Percentiles rank a stretch among this genome's conserved stretches.
phyloP scores from a whole-genome alignment of 2,888 invertebrate genomes.

The Scaptomyza cyrtandrae region DNA sequence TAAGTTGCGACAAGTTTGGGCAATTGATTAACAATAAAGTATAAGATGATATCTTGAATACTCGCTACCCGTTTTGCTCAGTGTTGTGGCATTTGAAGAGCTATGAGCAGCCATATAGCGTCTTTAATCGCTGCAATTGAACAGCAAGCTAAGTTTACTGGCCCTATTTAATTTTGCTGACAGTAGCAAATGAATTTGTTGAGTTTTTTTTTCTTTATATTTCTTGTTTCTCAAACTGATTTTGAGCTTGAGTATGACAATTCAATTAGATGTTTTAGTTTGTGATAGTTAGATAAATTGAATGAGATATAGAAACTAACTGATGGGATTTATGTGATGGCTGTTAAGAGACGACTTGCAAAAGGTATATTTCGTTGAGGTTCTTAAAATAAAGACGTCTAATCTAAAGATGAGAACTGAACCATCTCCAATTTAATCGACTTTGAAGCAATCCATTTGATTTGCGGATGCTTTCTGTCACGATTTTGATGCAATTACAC shows the following conservation, averaged over 20 bases:
- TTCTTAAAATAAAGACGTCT: no score
- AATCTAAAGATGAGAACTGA: no score
- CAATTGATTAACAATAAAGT: no score
- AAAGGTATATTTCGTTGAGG: no score
- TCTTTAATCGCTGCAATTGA: slow-evolving; percentile 69
- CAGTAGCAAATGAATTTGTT: slow-evolving; percentile 53
- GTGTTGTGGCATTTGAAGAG: slow-evolving; percentile 65
- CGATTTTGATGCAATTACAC: slow-evolving; percentile 28
- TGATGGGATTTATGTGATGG: no score
- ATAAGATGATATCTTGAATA: neutral
- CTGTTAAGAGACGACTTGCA: no score
- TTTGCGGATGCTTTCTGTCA: slow-evolving; percentile 54
- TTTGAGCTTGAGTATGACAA: slow-evolving; percentile 46
- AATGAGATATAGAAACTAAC: slow-evolving; percentile 9
- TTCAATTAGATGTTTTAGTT: slow-evolving; percentile 60
- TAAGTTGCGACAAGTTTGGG: no score
- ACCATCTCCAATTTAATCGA: neutral
- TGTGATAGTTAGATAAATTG: slow-evolving; percentile 6
- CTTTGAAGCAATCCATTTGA: slow-evolving; percentile 24
- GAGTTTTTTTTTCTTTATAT: slow-evolving; percentile 31
- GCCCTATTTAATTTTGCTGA: slow-evolving; percentile 59
- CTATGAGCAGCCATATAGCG: slow-evolving; percentile 19
- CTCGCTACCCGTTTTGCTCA: neutral
- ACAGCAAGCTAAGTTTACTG: slow-evolving; percentile 38
- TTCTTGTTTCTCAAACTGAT: no score